Evolutionary conservation across 37 sponge, comb jelly and placozoan species (phyloP).

Genomic region (Ianthella basta): DNA sequence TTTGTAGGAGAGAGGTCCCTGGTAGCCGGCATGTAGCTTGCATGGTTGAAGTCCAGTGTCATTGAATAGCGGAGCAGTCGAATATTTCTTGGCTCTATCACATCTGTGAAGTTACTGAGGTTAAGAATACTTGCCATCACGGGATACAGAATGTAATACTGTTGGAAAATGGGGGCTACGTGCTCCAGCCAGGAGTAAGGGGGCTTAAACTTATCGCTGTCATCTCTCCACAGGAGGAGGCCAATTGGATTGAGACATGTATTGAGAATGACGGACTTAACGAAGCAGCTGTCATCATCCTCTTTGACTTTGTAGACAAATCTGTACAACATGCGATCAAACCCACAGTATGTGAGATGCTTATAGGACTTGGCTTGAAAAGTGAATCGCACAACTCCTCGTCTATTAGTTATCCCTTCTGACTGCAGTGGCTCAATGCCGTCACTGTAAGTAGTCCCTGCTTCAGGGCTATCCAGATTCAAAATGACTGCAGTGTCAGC

Average conservation of each 20-base stretch:
- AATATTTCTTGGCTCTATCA: slow-evolving; percentile 29
- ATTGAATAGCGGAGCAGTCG: background rate
- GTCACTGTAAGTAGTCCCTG: no score
- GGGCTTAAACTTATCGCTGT: background rate
- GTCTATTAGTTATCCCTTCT: no score
- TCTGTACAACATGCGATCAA: background rate
- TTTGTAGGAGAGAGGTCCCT: slow-evolving; percentile 57
- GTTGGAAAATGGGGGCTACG: slow-evolving; percentile 53
- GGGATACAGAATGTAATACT: slow-evolving; percentile 27
- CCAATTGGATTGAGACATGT: background rate
- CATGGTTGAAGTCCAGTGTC: slow-evolving; percentile 20
- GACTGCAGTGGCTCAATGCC: no score
- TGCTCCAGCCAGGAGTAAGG: slow-evolving; percentile 41
- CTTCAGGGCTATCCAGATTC: background rate
- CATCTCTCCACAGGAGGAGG: background rate
- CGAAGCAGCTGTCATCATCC: background rate
- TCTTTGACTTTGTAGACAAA: slow-evolving; percentile 33
- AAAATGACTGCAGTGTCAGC: background rate
- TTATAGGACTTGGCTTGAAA: no score
- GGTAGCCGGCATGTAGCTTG: slow-evolving; percentile 59
- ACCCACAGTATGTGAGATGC: no score
- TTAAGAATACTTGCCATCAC: slow-evolving; percentile 36
- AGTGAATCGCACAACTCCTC: no score
- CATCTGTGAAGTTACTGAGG: slow-evolving; percentile 35
- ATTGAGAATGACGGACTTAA: background rate